Conservation (phyloP, 2,888 invertebrate genomes). For the Cistogaster globosa region DNA sequence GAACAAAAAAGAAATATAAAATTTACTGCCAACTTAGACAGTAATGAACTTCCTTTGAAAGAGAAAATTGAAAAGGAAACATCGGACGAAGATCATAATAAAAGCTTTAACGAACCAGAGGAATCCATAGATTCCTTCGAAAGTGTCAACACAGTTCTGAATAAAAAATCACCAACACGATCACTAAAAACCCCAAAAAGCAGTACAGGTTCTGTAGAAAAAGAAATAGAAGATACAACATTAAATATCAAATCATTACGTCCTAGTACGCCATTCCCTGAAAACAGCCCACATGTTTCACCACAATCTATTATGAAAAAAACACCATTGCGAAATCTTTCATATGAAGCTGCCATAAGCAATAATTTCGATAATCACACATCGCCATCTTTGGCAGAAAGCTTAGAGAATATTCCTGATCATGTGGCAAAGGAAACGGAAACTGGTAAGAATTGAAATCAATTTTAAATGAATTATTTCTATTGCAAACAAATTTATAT, state of each 20-base stretch:
- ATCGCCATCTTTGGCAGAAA: constrained; percentile 77
- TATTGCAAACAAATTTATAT: constrained; percentile 17
- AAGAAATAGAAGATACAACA: constrained; percentile 26
- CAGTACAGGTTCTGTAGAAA: constrained; percentile 74
- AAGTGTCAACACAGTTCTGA: constrained; percentile 44
- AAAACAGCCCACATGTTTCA: constrained; percentile 76
- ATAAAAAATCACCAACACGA: constrained; percentile 74
- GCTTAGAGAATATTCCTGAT: constrained; percentile 77
- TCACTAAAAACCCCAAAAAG: constrained; percentile 76
- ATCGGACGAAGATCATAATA: not conserved
- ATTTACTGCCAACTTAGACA: not conserved
- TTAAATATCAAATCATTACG: constrained; percentile 76
- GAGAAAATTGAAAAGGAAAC: not conserved
- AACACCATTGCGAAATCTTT: constrained; percentile 78
- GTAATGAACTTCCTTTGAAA: not conserved
- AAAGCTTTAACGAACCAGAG: constrained; percentile 26
- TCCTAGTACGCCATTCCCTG: constrained; percentile 81
- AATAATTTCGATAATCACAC: constrained; percentile 78
- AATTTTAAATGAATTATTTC: not conserved
- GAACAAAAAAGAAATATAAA: not conserved
- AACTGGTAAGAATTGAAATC: constrained; percentile 44
- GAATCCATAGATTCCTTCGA: constrained; percentile 38
- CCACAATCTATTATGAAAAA: constrained; percentile 75
- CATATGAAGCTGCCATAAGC: constrained; percentile 78
- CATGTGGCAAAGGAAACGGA: constrained; percentile 44